A percentile compares a stretch with the other conserved stretches of the same genome.
Evolutionary conservation across 92 coral and sea anemone genomes (phyloP).

Genomic region (Epizoanthus scotinus): DNA sequence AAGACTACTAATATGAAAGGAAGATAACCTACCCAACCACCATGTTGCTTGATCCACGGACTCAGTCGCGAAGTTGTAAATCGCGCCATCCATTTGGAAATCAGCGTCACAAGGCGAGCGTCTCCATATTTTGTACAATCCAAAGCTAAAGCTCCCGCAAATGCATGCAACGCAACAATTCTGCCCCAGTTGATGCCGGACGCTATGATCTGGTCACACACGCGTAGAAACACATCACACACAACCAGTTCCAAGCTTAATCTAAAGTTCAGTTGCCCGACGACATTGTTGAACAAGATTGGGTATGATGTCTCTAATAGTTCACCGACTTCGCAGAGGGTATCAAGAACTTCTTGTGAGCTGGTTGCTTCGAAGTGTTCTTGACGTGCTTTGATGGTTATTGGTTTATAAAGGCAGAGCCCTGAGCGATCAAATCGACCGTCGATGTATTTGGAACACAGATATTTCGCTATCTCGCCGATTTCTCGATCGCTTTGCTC

Average conservation of each 20-base stretch:
- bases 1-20: too few species aligned
- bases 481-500: constrained; percentile 44
- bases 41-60: constrained; percentile 85
- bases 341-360: constrained; percentile 61
- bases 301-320: constrained; percentile 80
- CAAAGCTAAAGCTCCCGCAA: constrained; percentile 82
- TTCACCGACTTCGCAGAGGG: constrained; percentile 69
- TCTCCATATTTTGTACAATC: constrained; percentile 81
- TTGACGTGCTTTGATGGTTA: constrained; percentile 6
- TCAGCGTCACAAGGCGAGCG: constrained; percentile 60
- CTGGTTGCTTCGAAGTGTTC: constrained; percentile 30
- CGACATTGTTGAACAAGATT: constrained; percentile 68
- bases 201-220: constrained; percentile 75
- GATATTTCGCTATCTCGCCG: constrained; percentile 65
- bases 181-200: constrained; percentile 85
- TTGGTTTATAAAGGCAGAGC: constrained; percentile 46
- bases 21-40: constrained; percentile 86
- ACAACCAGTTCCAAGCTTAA: constrained; percentile 74
- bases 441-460: constrained; percentile 78
- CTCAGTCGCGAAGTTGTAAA: constrained; percentile 70
- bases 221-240: constrained; percentile 89
- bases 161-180: constrained; percentile 89
- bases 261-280: constrained; percentile 78
- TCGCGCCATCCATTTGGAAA: constrained; percentile 85
- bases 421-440: constrained; percentile 59